These are phyloP conservation scores for Anagrus nilaparvatae DNA, from an alignment of 1,140 invertebrate genomes.

Conservation along the genomic window DNA sequence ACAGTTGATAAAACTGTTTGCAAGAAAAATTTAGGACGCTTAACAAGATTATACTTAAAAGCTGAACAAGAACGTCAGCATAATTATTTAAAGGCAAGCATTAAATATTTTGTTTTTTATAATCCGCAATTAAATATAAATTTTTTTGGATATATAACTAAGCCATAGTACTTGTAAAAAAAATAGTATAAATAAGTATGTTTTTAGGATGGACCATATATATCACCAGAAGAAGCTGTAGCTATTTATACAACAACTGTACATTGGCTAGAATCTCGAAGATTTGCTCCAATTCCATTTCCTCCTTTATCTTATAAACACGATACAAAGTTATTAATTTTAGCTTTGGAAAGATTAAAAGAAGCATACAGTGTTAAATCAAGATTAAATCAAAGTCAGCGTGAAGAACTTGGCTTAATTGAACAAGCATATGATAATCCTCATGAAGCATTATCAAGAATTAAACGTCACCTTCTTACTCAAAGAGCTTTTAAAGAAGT, in stretches of 20 bases:
- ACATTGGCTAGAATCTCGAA: conserved; percentile 95
- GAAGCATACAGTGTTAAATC: conserved; percentile 99
- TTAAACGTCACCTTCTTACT: conserved; percentile 97
- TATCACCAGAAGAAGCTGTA: conserved; percentile 98
- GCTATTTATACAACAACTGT: conserved; percentile 99
- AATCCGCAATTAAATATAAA: no score
- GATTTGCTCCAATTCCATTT: conserved; percentile 98
- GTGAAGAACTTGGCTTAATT: conserved; percentile 96
- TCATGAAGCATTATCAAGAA: conserved; percentile 96
- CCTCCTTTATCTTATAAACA: conserved; percentile 99
- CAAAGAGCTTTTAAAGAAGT: conserved; percentile 98
- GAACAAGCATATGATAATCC: conserved; percentile 99
- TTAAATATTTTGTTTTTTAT: no score
- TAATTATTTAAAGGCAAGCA: conserved; percentile 83
- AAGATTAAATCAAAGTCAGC: conserved; percentile 94
- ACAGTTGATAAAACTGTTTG: conserved; percentile 99
- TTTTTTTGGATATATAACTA: not conserved
- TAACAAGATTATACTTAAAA: conserved; percentile 95
- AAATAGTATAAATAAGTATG: conserved; percentile 10
- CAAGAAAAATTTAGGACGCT: conserved; percentile 96
- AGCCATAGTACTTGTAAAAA: no score
- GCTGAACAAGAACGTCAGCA: conserved; percentile 99
- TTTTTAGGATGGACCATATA: conserved; percentile 89
- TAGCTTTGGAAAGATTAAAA: conserved; percentile 93
- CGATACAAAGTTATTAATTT: conserved; percentile 95